phyloP scores from a whole-genome alignment of 1,140 invertebrate genomes.

The Triops longicaudatus region DNA sequence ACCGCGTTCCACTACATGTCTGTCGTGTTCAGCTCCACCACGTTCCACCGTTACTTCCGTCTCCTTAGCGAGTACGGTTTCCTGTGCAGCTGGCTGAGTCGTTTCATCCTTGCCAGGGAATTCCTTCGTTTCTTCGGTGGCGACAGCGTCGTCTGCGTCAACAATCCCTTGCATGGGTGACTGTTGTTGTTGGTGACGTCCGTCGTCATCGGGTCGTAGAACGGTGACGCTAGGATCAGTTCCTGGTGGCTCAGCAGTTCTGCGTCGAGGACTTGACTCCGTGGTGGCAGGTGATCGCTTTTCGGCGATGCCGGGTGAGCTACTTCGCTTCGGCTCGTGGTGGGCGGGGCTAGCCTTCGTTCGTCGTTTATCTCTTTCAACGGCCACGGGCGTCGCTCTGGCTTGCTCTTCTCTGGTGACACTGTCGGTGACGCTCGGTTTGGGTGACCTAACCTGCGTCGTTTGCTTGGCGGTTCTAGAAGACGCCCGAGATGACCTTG shows the following conservation, averaged over 20 bases:
- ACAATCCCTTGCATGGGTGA: neutral
- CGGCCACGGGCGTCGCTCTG: conserved; percentile 1
- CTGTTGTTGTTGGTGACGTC: neutral
- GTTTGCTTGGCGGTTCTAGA: neutral
- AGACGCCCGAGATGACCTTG: neutral
- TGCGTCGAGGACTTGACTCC: conserved; percentile 29
- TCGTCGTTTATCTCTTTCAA: neutral
- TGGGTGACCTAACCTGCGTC: conserved; percentile 10
- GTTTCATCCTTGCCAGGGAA: neutral
- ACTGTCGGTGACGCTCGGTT: conserved; percentile 8
- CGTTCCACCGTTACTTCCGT: conserved; percentile 1
- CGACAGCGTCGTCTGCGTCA: neutral
- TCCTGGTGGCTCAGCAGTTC: conserved; percentile 25
- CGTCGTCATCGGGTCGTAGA: neutral
- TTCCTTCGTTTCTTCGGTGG: neutral
- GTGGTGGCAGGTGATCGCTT: conserved; percentile 31
- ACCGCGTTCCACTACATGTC: conserved; percentile 20
- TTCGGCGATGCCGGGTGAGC: conserved; percentile 16
- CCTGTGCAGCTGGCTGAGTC: neutral
- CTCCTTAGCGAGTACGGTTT: neutral
- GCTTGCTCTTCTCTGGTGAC: neutral
- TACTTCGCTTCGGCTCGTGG: neutral
- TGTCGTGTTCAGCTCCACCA: no score
- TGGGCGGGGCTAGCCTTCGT: neutral
- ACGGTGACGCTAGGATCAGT: conserved; percentile 10